phyloP scores from a whole-genome alignment of 2,888 invertebrate genomes.

The Drosophila formosana region DNA sequence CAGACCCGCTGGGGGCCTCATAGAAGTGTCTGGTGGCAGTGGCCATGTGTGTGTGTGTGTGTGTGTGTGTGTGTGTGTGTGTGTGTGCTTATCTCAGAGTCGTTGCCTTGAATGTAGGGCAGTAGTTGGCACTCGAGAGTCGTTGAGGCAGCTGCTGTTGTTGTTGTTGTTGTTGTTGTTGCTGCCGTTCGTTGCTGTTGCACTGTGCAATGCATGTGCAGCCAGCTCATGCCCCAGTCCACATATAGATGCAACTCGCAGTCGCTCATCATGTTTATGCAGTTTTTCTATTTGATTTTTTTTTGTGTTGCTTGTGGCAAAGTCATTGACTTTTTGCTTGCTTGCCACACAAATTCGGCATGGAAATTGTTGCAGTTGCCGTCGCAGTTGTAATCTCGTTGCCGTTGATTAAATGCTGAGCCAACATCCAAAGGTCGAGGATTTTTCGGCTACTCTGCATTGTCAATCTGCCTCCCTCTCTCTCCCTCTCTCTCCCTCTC shows the following conservation, averaged over 20 bases:
- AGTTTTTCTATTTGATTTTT: constrained; percentile 21
- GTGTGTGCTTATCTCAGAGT: constrained; percentile 75
- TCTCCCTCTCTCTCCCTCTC: not conserved
- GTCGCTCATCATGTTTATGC: constrained; percentile 6
- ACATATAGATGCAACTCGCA: constrained; percentile 48
- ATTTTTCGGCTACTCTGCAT: constrained; percentile 36
- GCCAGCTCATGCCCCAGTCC: constrained; percentile 57
- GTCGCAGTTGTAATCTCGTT: not conserved
- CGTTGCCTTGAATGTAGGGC: constrained; percentile 80
- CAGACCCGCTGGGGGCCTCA: constrained; percentile 43
- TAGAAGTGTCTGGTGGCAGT: constrained; percentile 75
- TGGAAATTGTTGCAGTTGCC: constrained; percentile 55
- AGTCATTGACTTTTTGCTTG: constrained; percentile 62
- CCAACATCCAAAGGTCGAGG: constrained; percentile 58
- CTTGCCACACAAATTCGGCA: constrained; percentile 51
- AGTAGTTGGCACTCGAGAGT: constrained; percentile 78
- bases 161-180: no score
- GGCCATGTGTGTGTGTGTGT: constrained; percentile 39
- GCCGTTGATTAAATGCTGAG: constrained; percentile 54
- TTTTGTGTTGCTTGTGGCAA: constrained; percentile 50
- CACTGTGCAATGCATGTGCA: constrained; percentile 58
- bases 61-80: constrained; percentile 33
- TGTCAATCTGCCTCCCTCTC: not conserved
- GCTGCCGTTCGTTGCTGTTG: constrained; percentile 49
- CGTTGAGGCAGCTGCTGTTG: constrained; percentile 52